Evolutionary conservation across 2,888 invertebrate genomes (phyloP).

Genomic region (Pandemis corylana): DNA sequence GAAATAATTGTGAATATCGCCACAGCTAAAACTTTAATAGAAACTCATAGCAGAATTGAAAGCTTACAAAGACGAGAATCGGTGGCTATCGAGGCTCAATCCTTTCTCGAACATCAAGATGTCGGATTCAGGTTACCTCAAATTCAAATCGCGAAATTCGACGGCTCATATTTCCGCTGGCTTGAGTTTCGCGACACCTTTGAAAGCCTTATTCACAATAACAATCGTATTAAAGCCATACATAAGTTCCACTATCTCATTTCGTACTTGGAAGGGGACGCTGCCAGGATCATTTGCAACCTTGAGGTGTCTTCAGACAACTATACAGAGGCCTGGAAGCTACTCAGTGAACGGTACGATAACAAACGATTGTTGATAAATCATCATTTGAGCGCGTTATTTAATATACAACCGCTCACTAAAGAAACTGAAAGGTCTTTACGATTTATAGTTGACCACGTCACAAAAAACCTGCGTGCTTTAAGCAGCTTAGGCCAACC

Average conservation of each 20-base stretch:
- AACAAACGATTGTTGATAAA: constrained; percentile 38
- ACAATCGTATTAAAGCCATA: constrained; percentile 44
- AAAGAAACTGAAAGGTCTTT: neutral
- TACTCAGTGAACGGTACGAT: constrained; percentile 42
- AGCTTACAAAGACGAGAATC: constrained; percentile 5
- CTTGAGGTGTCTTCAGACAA: constrained; percentile 42
- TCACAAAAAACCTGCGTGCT: neutral
- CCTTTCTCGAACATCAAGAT: constrained; percentile 32
- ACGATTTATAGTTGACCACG: neutral
- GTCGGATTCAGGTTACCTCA: constrained; percentile 44
- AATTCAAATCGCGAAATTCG: constrained; percentile 47
- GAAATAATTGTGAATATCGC: constrained; percentile 42
- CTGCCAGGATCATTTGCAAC: constrained; percentile 44
- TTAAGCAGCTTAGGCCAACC: constrained; percentile 3
- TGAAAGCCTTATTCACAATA: constrained; percentile 47
- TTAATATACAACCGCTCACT: neutral
- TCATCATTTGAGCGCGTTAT: neutral
- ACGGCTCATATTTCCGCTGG: constrained; percentile 48
- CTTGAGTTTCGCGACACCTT: constrained; percentile 48
- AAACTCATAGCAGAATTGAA: constrained; percentile 15
- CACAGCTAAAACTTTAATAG: constrained; percentile 41
- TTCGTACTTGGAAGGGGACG: constrained; percentile 47
- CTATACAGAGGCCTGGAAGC: constrained; percentile 40
- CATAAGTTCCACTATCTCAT: constrained; percentile 46
- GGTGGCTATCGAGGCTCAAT: neutral